A percentile compares a stretch with the other conserved stretches of the same genome.
Conservation (phyloP, 2,797 vertebrate species). For the Euthynnus affinis region DNA sequence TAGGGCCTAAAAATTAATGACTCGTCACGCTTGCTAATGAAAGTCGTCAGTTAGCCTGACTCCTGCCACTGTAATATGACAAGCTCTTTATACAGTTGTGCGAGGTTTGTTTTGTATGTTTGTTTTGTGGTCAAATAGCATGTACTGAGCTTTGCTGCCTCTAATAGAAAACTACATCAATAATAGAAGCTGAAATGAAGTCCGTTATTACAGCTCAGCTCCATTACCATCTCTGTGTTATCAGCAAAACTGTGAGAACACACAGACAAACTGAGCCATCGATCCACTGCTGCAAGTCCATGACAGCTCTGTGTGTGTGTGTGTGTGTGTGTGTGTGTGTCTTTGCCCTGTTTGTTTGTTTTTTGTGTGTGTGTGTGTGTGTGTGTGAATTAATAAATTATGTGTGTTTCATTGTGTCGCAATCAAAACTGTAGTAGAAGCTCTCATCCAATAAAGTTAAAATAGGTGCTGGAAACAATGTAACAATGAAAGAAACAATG, state of each 20-base stretch:
- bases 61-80: not conserved
- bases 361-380: no score
- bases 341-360: not conserved
- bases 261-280: conserved; percentile 2
- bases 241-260: conserved; percentile 12
- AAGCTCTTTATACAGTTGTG: not conserved
- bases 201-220: conserved; percentile 17
- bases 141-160: conserved; percentile 3
- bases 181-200: conserved; percentile 29
- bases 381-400: not conserved
- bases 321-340: not conserved
- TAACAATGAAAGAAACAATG: no score
- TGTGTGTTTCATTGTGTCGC: not conserved
- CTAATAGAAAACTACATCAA: conserved; percentile 31
- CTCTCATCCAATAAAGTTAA: no score
- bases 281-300: conserved; percentile 10
- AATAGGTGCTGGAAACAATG: no score
- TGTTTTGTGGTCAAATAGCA: not conserved
- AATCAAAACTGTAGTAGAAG: no score
- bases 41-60: not conserved
- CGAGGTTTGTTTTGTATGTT: conserved; percentile 8
- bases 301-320: not conserved
- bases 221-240: conserved; percentile 15
- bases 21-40: not conserved
- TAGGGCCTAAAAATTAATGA: not conserved